These are phyloP conservation scores for Nomada ferruginata DNA, from an alignment of 2,888 invertebrate species.

Conservation along the genomic window DNA sequence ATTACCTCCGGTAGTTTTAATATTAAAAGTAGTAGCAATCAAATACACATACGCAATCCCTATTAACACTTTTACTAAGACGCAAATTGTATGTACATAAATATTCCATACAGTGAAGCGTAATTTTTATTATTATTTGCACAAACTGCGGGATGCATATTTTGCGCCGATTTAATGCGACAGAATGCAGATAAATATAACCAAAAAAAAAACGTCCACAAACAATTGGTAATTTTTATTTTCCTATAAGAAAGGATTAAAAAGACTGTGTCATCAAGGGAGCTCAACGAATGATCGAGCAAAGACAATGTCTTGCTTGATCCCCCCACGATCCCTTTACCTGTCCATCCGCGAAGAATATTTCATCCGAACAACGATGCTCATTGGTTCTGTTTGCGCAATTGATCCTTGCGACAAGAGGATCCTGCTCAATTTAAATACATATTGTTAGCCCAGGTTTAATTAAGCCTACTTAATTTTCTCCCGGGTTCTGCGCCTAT, in stretches of 20 bases:
- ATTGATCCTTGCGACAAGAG: slow-evolving; percentile 26
- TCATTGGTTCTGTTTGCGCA: slow-evolving; percentile 31
- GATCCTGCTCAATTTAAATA: slow-evolving; percentile 77
- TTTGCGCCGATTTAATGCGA: too few species aligned
- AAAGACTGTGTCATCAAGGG: neutral
- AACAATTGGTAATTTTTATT: too few species aligned
- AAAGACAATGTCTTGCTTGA: slow-evolving; percentile 24
- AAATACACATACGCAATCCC: too few species aligned
- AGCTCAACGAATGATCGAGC: slow-evolving; percentile 19
- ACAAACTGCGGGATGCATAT: too few species aligned
- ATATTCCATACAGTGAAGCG: too few species aligned
- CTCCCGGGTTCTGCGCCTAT: slow-evolving; percentile 73
- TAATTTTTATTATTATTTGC: too few species aligned
- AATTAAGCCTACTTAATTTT: slow-evolving; percentile 82
- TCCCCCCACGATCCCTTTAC: slow-evolving; percentile 16
- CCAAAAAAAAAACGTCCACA: too few species aligned
- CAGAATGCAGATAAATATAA: too few species aligned
- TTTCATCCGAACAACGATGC: slow-evolving; percentile 32
- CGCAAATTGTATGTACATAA: too few species aligned
- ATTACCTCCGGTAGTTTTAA: too few species aligned
- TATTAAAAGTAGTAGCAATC: too few species aligned
- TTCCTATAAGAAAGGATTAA: neutral
- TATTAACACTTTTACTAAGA: too few species aligned
- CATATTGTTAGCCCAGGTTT: slow-evolving; percentile 79
- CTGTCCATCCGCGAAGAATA: slow-evolving; percentile 33